Percentiles rank a stretch among this genome's conserved stretches.
Evolutionary conservation across 1,140 invertebrate species (phyloP).

Genomic region (Oedothorax gibbosus): DNA sequence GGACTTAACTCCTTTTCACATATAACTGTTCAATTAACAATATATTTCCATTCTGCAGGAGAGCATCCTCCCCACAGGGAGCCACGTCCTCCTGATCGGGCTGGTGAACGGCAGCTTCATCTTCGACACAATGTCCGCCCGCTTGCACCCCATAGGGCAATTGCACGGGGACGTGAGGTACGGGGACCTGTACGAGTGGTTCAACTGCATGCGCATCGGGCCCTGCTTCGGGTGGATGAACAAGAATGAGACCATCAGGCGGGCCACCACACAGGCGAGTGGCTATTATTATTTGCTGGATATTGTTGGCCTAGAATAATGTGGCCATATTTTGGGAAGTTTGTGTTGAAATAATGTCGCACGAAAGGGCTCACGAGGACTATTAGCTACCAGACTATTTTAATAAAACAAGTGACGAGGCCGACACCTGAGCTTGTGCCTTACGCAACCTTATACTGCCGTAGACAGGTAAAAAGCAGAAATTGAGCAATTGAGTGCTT

Average conservation of each 20-base stretch:
- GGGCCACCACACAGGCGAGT: slow-evolving; percentile 66
- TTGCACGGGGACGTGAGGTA: slow-evolving; percentile 69
- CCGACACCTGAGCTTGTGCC: no score
- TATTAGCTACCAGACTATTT: no score
- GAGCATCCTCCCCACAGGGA: slow-evolving; percentile 67
- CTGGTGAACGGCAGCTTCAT: slow-evolving; percentile 71
- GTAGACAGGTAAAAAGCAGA: no score
- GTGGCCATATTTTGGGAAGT: no score
- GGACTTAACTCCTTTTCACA: no score
- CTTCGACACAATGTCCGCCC: slow-evolving; percentile 68
- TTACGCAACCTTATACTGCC: no score
- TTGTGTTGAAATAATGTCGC: neutral
- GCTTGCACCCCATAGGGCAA: slow-evolving; percentile 71
- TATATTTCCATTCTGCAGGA: slow-evolving; percentile 65
- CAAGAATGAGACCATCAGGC: slow-evolving; percentile 68
- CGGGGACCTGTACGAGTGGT: slow-evolving; percentile 70
- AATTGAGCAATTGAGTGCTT: no score
- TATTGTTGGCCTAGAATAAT: no score
- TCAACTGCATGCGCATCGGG: slow-evolving; percentile 71
- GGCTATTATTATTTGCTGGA: neutral
- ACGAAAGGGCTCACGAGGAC: no score
- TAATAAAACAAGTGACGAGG: no score
- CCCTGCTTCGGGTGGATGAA: slow-evolving; percentile 72
- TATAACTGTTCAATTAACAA: no score
- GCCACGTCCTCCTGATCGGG: slow-evolving; percentile 70